phyloP scores from a whole-genome alignment of 2,113 vertebrate genomes.

The Cyanocitta stelleri region DNA sequence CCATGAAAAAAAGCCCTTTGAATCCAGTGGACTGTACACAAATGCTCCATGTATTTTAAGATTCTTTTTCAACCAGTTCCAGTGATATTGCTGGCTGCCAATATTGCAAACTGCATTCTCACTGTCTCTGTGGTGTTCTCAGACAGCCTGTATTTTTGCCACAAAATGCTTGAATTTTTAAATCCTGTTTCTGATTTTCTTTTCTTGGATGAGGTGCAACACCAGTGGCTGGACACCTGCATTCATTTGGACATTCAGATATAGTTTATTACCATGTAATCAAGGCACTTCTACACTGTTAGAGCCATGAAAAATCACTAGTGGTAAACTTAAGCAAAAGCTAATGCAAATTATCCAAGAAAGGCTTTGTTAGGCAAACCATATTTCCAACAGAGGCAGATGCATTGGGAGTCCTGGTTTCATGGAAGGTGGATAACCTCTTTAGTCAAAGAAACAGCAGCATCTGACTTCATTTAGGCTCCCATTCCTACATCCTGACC shows the following conservation, averaged over 20 bases:
- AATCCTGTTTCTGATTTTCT: neutral
- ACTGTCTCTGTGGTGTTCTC: neutral
- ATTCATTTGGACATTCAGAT: neutral
- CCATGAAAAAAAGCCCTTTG: neutral
- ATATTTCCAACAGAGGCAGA: neutral
- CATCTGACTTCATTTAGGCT: neutral
- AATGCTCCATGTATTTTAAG: neutral
- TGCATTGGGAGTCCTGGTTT: neutral
- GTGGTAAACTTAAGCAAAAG: neutral
- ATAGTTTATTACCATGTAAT: neutral
- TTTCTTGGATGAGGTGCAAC: neutral
- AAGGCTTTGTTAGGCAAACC: neutral
- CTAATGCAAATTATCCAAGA: neutral
- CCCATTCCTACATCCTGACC: neutral
- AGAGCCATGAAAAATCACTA: neutral
- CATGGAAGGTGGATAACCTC: neutral
- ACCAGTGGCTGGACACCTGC: neutral
- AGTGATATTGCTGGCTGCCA: neutral
- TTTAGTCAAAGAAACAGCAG: neutral
- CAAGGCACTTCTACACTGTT: neutral
- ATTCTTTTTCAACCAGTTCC: neutral
- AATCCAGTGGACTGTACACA: neutral
- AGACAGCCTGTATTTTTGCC: neutral
- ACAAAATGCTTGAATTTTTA: neutral
- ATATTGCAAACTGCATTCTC: neutral